A percentile compares a stretch with the other conserved stretches of the same genome.
phyloP scores from a whole-genome alignment of 2,797 vertebrate species.

The Tokudaia tokunoshimensis region DNA sequence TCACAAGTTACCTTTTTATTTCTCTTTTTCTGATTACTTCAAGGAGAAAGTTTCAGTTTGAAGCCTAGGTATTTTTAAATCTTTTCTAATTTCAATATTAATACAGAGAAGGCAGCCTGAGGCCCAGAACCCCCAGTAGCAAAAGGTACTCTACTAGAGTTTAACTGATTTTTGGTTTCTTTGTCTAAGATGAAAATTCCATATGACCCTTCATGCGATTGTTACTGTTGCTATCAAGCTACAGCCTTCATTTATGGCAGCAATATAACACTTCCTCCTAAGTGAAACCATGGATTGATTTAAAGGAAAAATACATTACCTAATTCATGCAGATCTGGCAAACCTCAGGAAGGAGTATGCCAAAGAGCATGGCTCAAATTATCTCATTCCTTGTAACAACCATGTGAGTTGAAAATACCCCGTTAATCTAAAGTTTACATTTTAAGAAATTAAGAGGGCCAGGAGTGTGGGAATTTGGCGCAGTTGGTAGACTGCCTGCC shows the following conservation, averaged over 20 bases:
- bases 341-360: not conserved
- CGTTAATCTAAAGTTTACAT: slow-evolving; percentile 27
- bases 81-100: not conserved
- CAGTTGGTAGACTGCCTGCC: not conserved
- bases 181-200: not conserved
- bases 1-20: not conserved
- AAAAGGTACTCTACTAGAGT: not conserved
- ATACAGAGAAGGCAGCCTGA: not conserved
- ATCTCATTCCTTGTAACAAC: not conserved
- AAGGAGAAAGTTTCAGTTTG: slow-evolving; percentile 8
- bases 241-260: not conserved
- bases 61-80: not conserved
- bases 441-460: not conserved
- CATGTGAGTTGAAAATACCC: slow-evolving; percentile 15
- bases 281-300: slow-evolving; percentile 37
- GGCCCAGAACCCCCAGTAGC: not conserved
- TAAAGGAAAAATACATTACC: slow-evolving; percentile 52
- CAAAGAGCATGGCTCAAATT: not conserved
- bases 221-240: not conserved
- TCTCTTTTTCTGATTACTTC: not conserved
- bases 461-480: not conserved
- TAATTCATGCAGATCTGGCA: slow-evolving; percentile 9
- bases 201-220: slow-evolving; percentile 11
- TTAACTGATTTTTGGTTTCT: slow-evolving; percentile 18
- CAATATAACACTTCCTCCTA: not conserved